Evolutionary conservation across 2,797 vertebrate genomes (phyloP), one percentile per base, ranked within the genome.

Genomic region (Naso thynnoides): DNA sequence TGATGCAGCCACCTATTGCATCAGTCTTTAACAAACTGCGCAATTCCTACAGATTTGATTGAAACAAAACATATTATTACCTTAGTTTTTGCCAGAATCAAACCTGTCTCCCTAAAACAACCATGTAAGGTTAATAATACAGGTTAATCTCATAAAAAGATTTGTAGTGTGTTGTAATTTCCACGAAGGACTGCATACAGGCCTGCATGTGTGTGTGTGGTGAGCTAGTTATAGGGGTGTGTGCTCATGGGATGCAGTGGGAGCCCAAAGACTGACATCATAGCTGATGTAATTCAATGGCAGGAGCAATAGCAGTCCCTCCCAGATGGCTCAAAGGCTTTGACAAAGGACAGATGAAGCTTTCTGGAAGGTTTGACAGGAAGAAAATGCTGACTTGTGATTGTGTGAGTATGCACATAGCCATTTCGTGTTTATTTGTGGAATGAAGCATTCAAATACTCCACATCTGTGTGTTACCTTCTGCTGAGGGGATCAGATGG

Each of bases 251-350:
- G 74, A 45, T 78, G 74, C 80, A 75, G 52, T 54, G 83, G 63
- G 36, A 81, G 70, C 61, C 64, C 69, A 78, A 67, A 75, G 73
- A 41, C 85, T 93, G 90, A 93, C 89, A 86, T 92, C 86, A 94
- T 82, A 55, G 67, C 67, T 92, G 89, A 93, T 90, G 82, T 91
- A 78, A 93, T 90, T 70, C 50, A 45, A 67, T 88, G 87, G 88
- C 84, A 14, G 8, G 55, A 67, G 73, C 26, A 3, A 36, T 52
- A 63, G 49, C 27, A n/a, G 73, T 75, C 80, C 85, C 84, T 87
- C 85, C 87, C 85, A 82, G 82, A 83, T 74, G 75, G 75, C 68
- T 80, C 39, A 16, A 80, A 79, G 78, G 50, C 77, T 71, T 16
- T 56, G 47, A 73, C 59, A 78, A 44, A 83, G 48, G 42, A 61